A percentile compares a stretch with the other conserved stretches of the same genome.
phyloP scores from a whole-genome alignment of 2,888 invertebrate genomes.

The Acanthosepion pharaonis region DNA sequence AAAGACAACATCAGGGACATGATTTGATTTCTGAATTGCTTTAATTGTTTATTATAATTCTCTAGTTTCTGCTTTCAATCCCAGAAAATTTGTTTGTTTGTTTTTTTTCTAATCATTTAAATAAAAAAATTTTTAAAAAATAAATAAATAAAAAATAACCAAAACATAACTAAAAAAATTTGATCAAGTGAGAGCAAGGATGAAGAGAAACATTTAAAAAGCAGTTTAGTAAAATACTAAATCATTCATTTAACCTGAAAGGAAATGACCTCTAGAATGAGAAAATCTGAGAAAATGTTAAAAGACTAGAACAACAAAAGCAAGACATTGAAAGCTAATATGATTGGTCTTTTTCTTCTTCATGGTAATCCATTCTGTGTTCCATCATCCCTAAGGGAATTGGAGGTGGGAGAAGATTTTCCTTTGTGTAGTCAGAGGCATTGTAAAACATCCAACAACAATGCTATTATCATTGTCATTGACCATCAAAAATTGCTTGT shows the following conservation, averaged over 20 bases:
- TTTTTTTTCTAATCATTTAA: too few relatives aligned
- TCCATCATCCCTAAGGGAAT: neutral
- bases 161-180: too few relatives aligned
- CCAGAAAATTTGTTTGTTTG: too few relatives aligned
- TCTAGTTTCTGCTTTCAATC: too few relatives aligned
- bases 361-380: neutral
- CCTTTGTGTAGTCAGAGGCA: neutral
- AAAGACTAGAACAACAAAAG: neutral
- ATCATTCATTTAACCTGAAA: too few relatives aligned
- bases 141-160: too few relatives aligned
- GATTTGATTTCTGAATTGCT: neutral
- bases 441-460: neutral
- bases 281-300: neutral
- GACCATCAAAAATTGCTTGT: neutral
- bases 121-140: too few relatives aligned
- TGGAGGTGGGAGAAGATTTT: neutral
- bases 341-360: neutral
- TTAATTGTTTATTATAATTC: too few relatives aligned
- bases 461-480: neutral
- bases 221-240: too few relatives aligned
- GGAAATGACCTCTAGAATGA: neutral
- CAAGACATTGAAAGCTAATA: neutral
- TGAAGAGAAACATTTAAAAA: too few relatives aligned
- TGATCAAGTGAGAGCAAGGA: too few relatives aligned
- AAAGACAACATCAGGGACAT: neutral